Evolutionary conservation across 2,113 vertebrate genomes (phyloP).

Genomic region (Nothobranchius furzeri): DNA sequence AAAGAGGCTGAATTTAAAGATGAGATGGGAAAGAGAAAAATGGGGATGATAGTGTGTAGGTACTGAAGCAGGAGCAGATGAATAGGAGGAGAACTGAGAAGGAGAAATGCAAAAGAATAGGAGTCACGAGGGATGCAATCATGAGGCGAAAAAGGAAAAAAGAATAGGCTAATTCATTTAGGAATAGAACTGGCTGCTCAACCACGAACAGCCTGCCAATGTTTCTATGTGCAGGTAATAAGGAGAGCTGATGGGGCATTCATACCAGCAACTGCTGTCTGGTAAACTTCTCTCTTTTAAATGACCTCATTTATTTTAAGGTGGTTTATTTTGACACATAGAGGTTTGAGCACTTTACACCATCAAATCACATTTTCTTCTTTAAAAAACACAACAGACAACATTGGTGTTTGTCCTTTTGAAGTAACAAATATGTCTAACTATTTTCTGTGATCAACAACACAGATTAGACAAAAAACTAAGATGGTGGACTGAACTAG

Average conservation of each 20-base stretch:
- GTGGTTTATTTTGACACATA: not conserved
- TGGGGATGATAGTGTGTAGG: conserved; percentile 18
- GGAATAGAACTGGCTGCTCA: conserved; percentile 59
- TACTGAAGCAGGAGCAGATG: conserved; percentile 35
- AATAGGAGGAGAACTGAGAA: conserved; percentile 27
- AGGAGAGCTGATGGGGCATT: conserved; percentile 71
- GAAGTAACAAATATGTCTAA: too few relatives aligned
- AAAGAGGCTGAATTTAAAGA: conserved; percentile 39
- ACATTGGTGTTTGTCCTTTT: too few relatives aligned
- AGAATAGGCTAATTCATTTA: conserved; percentile 60
- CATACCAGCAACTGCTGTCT: conserved; percentile 36
- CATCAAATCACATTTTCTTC: not conserved
- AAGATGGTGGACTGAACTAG: too few relatives aligned
- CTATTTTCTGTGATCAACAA: too few relatives aligned
- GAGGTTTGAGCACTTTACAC: not conserved
- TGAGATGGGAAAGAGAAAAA: conserved; percentile 13
- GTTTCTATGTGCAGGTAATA: conserved; percentile 68
- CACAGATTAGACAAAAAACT: too few relatives aligned
- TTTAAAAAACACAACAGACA: not conserved
- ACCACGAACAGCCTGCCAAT: conserved; percentile 58
- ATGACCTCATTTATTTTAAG: conserved; percentile 23
- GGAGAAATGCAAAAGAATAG: conserved; percentile 17
- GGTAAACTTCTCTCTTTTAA: conserved; percentile 26
- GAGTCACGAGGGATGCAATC: conserved; percentile 5
- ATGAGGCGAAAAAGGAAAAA: conserved; percentile 37